These are phyloP conservation scores for Phocoena phocoena DNA, from an alignment of 2,113 vertebrate species.

Conservation along the genomic window DNA sequence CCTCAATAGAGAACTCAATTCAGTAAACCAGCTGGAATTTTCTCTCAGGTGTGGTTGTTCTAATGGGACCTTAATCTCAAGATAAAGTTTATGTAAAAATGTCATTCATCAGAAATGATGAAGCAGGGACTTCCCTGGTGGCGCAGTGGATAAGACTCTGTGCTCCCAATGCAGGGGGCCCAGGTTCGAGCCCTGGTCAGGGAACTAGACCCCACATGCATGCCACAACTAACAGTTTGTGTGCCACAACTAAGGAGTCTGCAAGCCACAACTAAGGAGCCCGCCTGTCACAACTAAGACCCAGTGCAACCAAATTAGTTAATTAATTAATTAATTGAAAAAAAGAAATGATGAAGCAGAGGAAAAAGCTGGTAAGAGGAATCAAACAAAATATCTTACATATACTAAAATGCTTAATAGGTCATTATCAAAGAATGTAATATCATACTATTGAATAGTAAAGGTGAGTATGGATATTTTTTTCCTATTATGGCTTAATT, in stretches of 20 bases:
- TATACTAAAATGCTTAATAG: background rate
- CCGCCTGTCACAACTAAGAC: too few relatives aligned
- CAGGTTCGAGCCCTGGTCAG: too few relatives aligned
- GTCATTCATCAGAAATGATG: background rate
- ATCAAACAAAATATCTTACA: background rate
- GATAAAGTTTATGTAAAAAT: background rate
- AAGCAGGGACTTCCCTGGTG: background rate
- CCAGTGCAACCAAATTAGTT: too few relatives aligned
- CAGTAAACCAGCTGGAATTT: background rate
- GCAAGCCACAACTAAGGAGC: too few relatives aligned
- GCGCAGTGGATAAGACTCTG: too few relatives aligned
- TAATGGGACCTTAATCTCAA: background rate
- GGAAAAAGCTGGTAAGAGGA: background rate
- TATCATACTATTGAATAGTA: background rate
- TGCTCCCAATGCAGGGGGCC: too few relatives aligned
- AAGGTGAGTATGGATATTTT: background rate
- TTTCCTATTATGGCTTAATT: background rate
- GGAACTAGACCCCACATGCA: too few relatives aligned
- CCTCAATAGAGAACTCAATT: background rate
- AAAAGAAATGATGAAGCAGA: background rate
- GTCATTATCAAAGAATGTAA: background rate
- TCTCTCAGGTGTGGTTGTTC: background rate
- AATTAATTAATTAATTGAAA: too few relatives aligned
- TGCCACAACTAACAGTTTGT: too few relatives aligned
- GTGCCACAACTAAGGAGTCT: too few relatives aligned